Evolutionary conservation across 2,113 vertebrate genomes (phyloP).

Genomic region (Pangasianodon gigas): DNA sequence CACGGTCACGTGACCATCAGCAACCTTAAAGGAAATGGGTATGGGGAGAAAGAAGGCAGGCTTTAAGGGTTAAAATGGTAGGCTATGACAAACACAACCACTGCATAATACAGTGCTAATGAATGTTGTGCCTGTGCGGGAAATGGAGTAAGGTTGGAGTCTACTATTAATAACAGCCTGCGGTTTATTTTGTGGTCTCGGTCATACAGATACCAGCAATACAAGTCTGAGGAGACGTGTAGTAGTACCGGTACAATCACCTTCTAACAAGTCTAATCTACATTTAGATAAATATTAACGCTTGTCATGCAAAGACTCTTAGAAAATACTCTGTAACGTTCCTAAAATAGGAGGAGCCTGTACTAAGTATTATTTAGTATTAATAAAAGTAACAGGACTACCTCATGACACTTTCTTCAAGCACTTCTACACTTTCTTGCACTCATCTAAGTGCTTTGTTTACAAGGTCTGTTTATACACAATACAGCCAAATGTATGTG

Average conservation of each 20-base stretch:
- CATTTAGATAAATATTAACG: too few species aligned
- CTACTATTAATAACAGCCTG: neutral
- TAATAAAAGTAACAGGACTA: too few species aligned
- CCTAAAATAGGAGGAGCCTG: too few species aligned
- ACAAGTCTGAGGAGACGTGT: too few species aligned
- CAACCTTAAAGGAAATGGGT: slow-evolving; percentile 6
- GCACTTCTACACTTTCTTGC: too few species aligned
- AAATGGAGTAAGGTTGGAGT: neutral
- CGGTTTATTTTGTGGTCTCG: neutral
- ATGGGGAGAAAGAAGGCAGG: neutral
- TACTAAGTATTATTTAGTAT: too few species aligned
- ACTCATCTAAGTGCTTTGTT: neutral
- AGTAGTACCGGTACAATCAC: too few species aligned
- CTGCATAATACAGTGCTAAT: neutral
- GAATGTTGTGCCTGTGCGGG: too few species aligned
- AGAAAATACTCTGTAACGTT: too few species aligned
- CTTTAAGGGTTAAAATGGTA: slow-evolving; percentile 2
- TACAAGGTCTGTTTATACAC: neutral
- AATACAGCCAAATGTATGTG: too few species aligned
- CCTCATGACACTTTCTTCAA: neutral
- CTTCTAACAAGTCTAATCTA: too few species aligned
- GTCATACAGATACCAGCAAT: neutral
- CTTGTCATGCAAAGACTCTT: too few species aligned
- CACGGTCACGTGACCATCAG: slow-evolving; percentile 13
- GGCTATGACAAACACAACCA: neutral